These are phyloP conservation scores for Spisula subtruncata DNA, from an alignment of 2,888 invertebrate species.

Conservation along the genomic window DNA sequence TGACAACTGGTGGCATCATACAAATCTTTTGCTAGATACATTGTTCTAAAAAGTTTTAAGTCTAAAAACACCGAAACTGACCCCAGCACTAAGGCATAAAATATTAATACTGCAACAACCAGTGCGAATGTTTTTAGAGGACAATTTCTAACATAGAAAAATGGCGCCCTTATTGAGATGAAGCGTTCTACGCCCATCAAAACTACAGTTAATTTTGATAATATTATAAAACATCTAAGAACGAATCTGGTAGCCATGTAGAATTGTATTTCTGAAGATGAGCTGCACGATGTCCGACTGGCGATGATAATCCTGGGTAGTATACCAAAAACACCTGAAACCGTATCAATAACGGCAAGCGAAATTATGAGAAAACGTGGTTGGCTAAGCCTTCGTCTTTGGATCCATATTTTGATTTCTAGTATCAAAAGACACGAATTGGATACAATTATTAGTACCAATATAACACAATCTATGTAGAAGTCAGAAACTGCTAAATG, in stretches of 20 bases:
- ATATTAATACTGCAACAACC: conserved; percentile 35
- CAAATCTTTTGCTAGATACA: neutral
- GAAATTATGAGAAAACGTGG: conserved; percentile 66
- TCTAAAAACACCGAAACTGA: conserved; percentile 50
- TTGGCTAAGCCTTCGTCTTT: conserved; percentile 56
- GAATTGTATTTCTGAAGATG: neutral
- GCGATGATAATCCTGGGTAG: conserved; percentile 53
- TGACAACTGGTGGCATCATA: neutral
- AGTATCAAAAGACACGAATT: conserved; percentile 60
- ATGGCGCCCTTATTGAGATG: conserved; percentile 67
- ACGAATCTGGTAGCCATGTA: conserved; percentile 55
- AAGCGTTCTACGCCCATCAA: conserved; percentile 70
- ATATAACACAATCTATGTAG: neutral
- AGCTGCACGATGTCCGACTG: conserved; percentile 18
- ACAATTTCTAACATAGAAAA: conserved; percentile 69
- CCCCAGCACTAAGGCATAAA: conserved; percentile 54
- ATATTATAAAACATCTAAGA: conserved; percentile 48
- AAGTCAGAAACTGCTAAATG: neutral
- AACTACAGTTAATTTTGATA: conserved; percentile 70
- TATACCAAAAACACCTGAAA: conserved; percentile 58
- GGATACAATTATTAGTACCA: conserved; percentile 36
- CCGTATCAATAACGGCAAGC: conserved; percentile 50
- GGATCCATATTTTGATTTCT: conserved; percentile 61
- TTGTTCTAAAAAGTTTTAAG: conserved; percentile 35
- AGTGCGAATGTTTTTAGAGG: conserved; percentile 50